Conservation (phyloP, 2,888 invertebrate species). For the Euphydryas editha region DNA sequence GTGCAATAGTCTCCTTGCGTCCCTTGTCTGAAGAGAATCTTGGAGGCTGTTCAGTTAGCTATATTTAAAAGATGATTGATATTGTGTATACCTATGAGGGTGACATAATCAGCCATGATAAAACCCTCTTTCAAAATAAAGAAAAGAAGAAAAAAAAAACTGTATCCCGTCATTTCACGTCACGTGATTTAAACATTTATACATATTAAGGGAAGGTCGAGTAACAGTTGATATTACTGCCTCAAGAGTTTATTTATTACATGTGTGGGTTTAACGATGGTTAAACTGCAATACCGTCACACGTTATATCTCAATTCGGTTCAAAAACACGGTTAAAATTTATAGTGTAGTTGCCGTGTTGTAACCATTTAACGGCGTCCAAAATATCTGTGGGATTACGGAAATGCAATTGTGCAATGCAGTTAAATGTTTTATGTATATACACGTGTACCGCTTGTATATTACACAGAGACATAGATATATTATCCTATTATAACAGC, state of each 20-base stretch:
- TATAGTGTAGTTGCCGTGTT: conserved; percentile 6
- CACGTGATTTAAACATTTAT: too few relatives aligned
- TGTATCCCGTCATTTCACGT: too few relatives aligned
- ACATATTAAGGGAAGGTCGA: too few relatives aligned
- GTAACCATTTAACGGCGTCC: conserved; percentile 13
- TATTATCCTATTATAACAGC: not conserved
- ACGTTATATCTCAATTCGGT: conserved; percentile 1
- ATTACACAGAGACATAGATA: not conserved
- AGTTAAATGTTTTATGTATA: not conserved
- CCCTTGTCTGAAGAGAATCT: too few relatives aligned
- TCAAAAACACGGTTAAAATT: conserved; percentile 19
- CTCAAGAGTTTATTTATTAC: not conserved
- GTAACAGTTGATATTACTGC: too few relatives aligned
- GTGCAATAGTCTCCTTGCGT: too few relatives aligned
- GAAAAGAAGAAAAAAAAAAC: too few relatives aligned
- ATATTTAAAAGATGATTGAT: too few relatives aligned
- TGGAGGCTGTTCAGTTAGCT: too few relatives aligned
- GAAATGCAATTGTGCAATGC: conserved; percentile 12
- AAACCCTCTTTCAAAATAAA: too few relatives aligned
- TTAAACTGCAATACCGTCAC: not conserved
- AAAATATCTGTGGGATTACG: conserved; percentile 11
- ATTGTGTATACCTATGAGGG: too few relatives aligned
- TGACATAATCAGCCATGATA: too few relatives aligned
- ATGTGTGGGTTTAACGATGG: not conserved
- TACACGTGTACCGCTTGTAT: not conserved